Conservation (phyloP, 35 echinoderm and acorn worm species). For the Anneissia japonica region DNA sequence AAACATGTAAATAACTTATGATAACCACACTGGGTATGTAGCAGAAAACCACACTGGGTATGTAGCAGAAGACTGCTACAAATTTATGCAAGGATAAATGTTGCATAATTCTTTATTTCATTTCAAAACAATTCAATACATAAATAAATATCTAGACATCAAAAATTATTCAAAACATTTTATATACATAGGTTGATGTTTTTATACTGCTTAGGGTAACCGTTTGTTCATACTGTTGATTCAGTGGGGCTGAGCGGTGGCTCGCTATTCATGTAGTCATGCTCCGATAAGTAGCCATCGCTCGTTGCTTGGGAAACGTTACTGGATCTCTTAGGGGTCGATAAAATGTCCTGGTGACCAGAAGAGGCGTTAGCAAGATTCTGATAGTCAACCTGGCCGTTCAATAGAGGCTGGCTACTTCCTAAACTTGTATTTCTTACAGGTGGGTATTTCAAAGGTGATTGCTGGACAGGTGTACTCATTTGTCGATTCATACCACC, state of each 20-base stretch:
- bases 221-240: neutral
- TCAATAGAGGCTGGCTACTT: neutral
- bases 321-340: neutral
- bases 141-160: neutral
- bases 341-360: neutral
- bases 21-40: too few relatives aligned
- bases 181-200: neutral
- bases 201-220: neutral
- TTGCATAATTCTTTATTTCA: neutral
- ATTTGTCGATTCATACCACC: slow-evolving; percentile 1
- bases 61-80: neutral
- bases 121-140: neutral
- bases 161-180: too few relatives aligned
- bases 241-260: neutral
- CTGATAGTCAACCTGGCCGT: neutral
- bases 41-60: too few relatives aligned
- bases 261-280: neutral
- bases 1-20: too few relatives aligned
- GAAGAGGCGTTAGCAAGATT: neutral
- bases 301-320: neutral
- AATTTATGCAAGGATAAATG: neutral
- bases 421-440: neutral
- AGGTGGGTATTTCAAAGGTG: neutral
- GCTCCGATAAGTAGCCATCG: neutral
- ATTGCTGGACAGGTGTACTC: slow-evolving; percentile 20